These are phyloP conservation scores for Bruchidius siliquastri DNA, from an alignment of 2,888 invertebrate genomes.

Conservation along the genomic window DNA sequence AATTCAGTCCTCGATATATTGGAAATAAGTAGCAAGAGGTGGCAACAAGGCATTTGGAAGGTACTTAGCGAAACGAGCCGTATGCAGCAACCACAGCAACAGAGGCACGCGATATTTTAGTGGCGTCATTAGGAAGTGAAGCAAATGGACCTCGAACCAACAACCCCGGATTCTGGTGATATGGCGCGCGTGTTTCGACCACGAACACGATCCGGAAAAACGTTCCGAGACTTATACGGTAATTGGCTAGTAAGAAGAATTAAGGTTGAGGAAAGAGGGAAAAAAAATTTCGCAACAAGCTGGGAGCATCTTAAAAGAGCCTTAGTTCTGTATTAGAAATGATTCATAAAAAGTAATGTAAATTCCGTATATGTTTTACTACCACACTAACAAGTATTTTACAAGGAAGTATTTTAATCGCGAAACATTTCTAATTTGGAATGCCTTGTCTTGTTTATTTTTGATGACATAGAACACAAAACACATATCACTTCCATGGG, in stretches of 20 bases:
- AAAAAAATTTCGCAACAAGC: neutral
- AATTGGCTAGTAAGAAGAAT: neutral
- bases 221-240: neutral
- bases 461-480: no score
- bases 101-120: constrained; percentile 1
- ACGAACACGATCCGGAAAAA: neutral
- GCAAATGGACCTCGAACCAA: constrained; percentile 5
- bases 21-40: neutral
- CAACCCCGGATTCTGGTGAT: neutral
- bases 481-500: no score
- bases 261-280: neutral
- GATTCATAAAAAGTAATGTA: no score
- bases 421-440: no score
- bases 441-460: no score
- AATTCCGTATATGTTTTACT: no score
- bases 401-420: no score
- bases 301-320: no score
- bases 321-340: no score
- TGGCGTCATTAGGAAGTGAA: constrained; percentile 8
- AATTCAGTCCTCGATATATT: no score
- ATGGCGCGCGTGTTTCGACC: neutral
- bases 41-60: neutral
- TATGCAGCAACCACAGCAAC: neutral
- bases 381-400: no score
- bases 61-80: constrained; percentile 6